Evolutionary conservation across 2,797 vertebrate genomes (phyloP), one percentile per base, ranked within the genome.

Genomic region (Coregonus ussuriensis): DNA sequence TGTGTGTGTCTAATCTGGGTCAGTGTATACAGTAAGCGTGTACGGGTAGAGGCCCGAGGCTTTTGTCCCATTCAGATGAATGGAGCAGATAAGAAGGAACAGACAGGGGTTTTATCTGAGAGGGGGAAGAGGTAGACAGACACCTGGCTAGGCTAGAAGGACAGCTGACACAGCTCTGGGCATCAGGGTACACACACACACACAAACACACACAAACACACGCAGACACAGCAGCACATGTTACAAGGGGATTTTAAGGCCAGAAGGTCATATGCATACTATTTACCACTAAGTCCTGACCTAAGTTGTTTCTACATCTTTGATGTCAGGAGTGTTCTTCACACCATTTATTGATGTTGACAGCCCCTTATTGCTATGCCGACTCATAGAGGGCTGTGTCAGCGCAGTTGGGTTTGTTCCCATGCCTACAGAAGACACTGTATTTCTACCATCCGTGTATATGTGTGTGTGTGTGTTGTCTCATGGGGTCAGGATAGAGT

Each of bases 231-330:
- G 4, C 4, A 33, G 6, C 9, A n/a, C 35, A 71, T 11, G 69
- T 15, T 51, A 35, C 1, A 71, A 35, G 7, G 18, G n/a, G 4
- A 59, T 59, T 59, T 59, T 59, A 41, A 41, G 41, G 41, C 41
- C 41, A 41, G 41, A 9, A 9, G 7, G 7, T 41, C 7, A 41
- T 41, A 47, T 47, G 41, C 41, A 47, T 3, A 47, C 41, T 47
- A 47, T 47, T 47, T 47, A 9, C 41, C 7, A 47, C 41, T 47
- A 47, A 47, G 41, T 65, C n/a, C 62, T 65, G 62, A 65, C 18
- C n/a, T 25, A 63, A 74, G 72, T 72, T 72, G 21, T 81, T 77
- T 80, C 83, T 87, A 85, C 75, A 78, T 77, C 75, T 81, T 74
- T 77, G 72, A 72, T 76, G 65, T 79, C 76, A 59, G 75, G 82